These are phyloP conservation scores for Blera fallax DNA, from an alignment of 2,888 invertebrate species.

Conservation along the genomic window DNA sequence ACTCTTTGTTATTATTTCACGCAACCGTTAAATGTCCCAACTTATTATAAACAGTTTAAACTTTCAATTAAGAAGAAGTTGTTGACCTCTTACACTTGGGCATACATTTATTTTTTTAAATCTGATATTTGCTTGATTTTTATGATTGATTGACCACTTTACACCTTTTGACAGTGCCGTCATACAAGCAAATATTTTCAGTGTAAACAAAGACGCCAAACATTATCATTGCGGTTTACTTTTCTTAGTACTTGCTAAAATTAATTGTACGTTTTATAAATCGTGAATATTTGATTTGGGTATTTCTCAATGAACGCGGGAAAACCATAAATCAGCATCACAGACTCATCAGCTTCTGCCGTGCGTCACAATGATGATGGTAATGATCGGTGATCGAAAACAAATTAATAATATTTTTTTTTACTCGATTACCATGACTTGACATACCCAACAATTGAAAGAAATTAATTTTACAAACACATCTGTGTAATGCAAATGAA, in stretches of 20 bases:
- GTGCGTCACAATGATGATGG: neutral
- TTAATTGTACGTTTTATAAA: neutral
- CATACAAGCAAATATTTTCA: neutral
- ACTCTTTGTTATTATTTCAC: neutral
- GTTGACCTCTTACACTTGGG: constrained; percentile 7
- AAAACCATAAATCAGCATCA: neutral
- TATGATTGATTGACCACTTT: constrained; percentile 14
- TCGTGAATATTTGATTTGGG: neutral
- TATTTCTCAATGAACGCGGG: neutral
- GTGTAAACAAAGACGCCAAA: neutral
- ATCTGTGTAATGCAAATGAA: neutral
- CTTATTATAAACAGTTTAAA: neutral
- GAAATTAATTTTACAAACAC: neutral
- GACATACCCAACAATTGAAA: neutral
- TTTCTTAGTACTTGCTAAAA: neutral
- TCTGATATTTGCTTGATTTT: too few relatives aligned
- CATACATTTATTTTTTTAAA: neutral
- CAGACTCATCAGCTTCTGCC: neutral
- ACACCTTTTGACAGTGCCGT: neutral
- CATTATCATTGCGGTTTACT: constrained; percentile 4
- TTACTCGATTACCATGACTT: neutral
- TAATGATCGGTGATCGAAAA: neutral
- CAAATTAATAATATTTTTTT: neutral
- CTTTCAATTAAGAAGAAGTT: constrained; percentile 6
- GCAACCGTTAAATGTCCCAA: neutral